Evolutionary conservation across 2,113 vertebrate species (phyloP).

Genomic region (Alethe castanea): DNA sequence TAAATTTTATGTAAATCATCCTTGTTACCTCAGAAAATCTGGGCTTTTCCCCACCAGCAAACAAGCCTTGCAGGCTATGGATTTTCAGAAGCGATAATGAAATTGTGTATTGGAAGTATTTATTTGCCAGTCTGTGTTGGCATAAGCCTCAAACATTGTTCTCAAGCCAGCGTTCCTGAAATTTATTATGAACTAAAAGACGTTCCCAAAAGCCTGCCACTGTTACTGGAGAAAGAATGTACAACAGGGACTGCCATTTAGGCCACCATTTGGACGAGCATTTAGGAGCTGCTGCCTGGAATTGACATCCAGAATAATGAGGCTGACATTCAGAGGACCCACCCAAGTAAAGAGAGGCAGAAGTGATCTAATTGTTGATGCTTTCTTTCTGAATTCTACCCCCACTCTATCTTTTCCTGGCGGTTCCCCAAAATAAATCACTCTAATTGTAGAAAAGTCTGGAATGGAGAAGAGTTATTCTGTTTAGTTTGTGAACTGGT

Average conservation of each 20-base stretch:
- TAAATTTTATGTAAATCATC: background rate
- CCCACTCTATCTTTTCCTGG: background rate
- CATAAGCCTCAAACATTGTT: conserved; percentile 53
- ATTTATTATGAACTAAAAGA: conserved; percentile 62
- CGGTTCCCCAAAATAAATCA: conserved; percentile 39
- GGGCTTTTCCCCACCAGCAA: background rate
- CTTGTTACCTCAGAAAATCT: background rate
- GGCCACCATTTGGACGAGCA: conserved; percentile 3
- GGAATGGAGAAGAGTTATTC: conserved; percentile 27
- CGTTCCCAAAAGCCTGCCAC: conserved; percentile 25
- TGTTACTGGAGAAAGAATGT: conserved; percentile 56
- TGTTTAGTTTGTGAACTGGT: conserved; percentile 39
- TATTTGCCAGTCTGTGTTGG: conserved; percentile 37
- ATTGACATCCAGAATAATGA: conserved; percentile 40
- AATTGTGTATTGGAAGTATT: background rate
- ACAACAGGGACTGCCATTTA: conserved; percentile 33
- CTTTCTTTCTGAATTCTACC: background rate
- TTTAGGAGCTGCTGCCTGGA: conserved; percentile 21
- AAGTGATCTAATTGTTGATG: conserved; percentile 34
- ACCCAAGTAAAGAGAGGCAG: conserved; percentile 26
- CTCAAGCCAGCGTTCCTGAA: conserved; percentile 39
- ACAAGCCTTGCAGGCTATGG: background rate
- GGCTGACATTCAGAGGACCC: conserved; percentile 42
- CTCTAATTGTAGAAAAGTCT: conserved; percentile 10
- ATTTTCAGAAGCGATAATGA: conserved; percentile 31